Evolutionary conservation across 2,888 invertebrate genomes (phyloP), one percentile per base, ranked within the genome.

Genomic region (Gasteruption jaculator): DNA sequence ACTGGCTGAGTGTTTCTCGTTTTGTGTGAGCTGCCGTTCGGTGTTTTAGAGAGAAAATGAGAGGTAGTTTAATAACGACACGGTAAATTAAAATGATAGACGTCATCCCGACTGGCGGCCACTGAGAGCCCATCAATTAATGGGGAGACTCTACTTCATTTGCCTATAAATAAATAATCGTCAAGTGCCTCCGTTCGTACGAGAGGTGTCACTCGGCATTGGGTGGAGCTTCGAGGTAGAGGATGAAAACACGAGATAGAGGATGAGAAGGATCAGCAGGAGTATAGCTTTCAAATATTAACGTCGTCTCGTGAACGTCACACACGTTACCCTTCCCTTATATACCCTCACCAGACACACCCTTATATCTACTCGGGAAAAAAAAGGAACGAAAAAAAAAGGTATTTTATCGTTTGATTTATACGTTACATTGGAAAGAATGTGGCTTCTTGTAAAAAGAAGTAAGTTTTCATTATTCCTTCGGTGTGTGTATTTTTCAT

Each of bases 41-140:
- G n/a, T 37, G 29, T 41, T 8, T 27, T 7, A 19, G 19, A 11
- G 40, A 11, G 15, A 29, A 12, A 42, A 32, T 44, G 36, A 46
- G 41, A 52, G 44, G 48, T 53, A 53, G 56, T 61, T 60, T 58
- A 63, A 63, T 63, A 63, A 63, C 55, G 57, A 52, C 54, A 54
- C 55, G 52, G 56, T 53, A 61, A 65, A 66, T 66, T 63, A 65
- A 68, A 68, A 66, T 62, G 65, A 65, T 61, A 62, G 63, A 63
- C 63, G 59, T 61, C 58, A 61, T 56, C 54, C 43, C 53, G 58
- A 49, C 56, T 54, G 58, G 60, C 61, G 61, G 59, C 58, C 52
- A 67, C 61, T 58, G 68, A 65, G 63, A 63, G 61, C 60, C 59
- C 60, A 65, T 67, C 65, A 66, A 68, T 67, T 66, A 67, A 63